Evolutionary conservation across 2,113 vertebrate species (phyloP).

Genomic region (Amphiprion ocellaris): DNA sequence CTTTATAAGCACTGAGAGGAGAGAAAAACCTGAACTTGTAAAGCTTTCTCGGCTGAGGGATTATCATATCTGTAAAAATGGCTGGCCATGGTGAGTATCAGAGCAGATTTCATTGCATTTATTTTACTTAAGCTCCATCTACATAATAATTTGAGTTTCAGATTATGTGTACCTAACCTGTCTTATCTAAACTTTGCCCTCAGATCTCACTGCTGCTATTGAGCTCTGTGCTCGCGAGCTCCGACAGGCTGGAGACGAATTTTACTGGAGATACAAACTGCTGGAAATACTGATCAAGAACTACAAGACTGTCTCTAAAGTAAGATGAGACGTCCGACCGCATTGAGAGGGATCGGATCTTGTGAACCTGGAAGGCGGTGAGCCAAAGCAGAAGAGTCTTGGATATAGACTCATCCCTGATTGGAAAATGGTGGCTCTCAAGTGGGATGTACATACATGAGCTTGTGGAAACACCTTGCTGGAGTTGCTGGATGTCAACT

Average conservation of each 20-base stretch:
- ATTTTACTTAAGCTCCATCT: background rate
- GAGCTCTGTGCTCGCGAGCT: constrained; percentile 64
- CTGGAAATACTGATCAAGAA: constrained; percentile 72
- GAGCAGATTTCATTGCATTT: background rate
- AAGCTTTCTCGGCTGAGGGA: background rate
- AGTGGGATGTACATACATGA: constrained; percentile 7
- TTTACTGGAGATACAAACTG: constrained; percentile 77
- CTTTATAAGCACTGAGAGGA: background rate
- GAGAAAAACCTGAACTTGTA: background rate
- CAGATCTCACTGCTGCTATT: constrained; percentile 31
- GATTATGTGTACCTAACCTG: background rate
- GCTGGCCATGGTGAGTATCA: constrained; percentile 56
- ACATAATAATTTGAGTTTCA: background rate
- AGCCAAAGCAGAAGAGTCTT: background rate
- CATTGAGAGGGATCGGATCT: background rate
- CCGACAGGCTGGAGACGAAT: constrained; percentile 68
- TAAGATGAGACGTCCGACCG: constrained; percentile 42
- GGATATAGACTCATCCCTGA: background rate
- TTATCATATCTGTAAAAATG: constrained; percentile 34
- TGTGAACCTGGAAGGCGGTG: background rate
- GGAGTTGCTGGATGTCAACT: constrained; percentile 7
- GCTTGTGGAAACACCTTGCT: constrained; percentile 1
- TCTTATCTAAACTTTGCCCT: background rate
- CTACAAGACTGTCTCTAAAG: constrained; percentile 53
- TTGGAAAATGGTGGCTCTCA: background rate